Conservation (phyloP, 2,888 invertebrate species). For the Drosophila pseudotakahashii region DNA sequence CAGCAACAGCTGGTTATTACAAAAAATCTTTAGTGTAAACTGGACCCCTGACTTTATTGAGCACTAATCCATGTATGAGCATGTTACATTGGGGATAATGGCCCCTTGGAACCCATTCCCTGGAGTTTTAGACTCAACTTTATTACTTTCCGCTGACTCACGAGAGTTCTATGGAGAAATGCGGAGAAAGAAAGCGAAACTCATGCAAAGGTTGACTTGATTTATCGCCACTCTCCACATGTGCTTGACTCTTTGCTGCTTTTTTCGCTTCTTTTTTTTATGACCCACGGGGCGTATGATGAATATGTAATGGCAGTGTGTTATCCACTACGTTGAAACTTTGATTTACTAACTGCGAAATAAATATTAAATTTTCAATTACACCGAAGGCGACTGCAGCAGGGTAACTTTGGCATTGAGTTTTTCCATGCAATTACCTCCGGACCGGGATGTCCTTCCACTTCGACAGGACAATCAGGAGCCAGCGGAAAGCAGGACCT, state of each 20-base stretch:
- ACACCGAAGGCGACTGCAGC: slow-evolving; percentile 41
- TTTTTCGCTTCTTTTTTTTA: slow-evolving; percentile 30
- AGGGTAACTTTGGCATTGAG: slow-evolving; percentile 55
- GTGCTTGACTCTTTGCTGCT: slow-evolving; percentile 31
- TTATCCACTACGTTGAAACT: slow-evolving; percentile 73
- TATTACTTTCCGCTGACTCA: slow-evolving; percentile 76
- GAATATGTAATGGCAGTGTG: slow-evolving; percentile 70
- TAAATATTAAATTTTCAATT: slow-evolving; percentile 79
- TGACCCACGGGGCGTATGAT: slow-evolving; percentile 67
- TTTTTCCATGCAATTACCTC: slow-evolving; percentile 78
- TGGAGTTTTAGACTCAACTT: slow-evolving; percentile 48
- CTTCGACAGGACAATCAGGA: slow-evolving; percentile 46
- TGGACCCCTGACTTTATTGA: slow-evolving; percentile 58
- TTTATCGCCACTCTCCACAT: slow-evolving; percentile 67
- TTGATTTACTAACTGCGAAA: slow-evolving; percentile 79
- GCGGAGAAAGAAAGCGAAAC: slow-evolving; percentile 47
- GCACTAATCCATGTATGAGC: slow-evolving; percentile 72
- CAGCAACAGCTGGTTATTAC: slow-evolving; percentile 45
- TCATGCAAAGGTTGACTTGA: slow-evolving; percentile 78
- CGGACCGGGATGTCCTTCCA: slow-evolving; percentile 31
- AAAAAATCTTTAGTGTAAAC: slow-evolving; percentile 19
- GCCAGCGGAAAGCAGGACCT: slow-evolving; percentile 31
- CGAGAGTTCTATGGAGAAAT: slow-evolving; percentile 11
- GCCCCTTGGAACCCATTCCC: slow-evolving; percentile 11
- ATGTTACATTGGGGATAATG: slow-evolving; percentile 59